Evolutionary conservation across 2,113 vertebrate species (phyloP).

Genomic region (Copsychus sechellarum): DNA sequence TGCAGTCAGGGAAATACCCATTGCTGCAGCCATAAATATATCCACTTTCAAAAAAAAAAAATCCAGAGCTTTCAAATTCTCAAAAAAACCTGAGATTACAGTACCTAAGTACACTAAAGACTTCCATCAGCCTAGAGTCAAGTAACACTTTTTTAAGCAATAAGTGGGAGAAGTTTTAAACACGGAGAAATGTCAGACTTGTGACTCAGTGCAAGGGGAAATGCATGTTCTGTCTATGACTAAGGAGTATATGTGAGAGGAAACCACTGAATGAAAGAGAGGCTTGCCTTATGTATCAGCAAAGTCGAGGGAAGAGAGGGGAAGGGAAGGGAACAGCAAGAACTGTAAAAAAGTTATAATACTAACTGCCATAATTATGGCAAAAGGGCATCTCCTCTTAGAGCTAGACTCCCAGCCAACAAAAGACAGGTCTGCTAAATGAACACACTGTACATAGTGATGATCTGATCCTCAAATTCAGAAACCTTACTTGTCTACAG

Average conservation of each 20-base stretch:
- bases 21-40: neutral
- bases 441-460: neutral
- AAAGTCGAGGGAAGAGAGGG: neutral
- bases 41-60: neutral
- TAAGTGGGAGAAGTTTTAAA: neutral
- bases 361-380: neutral
- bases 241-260: neutral
- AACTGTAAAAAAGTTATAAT: neutral
- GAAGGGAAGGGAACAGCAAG: neutral
- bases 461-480: neutral
- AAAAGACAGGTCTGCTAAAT: neutral
- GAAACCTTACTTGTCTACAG: neutral
- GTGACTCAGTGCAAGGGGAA: neutral
- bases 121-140: neutral
- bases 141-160: neutral
- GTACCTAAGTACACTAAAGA: neutral
- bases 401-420: neutral
- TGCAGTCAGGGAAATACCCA: neutral
- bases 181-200: neutral
- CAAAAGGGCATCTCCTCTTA: neutral
- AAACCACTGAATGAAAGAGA: neutral
- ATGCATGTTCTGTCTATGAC: neutral
- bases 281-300: neutral
- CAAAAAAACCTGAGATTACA: neutral
- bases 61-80: neutral